Base-by-base conservation (phyloP, 1,140 invertebrate genomes). In the Subanguina moxae region DNA sequence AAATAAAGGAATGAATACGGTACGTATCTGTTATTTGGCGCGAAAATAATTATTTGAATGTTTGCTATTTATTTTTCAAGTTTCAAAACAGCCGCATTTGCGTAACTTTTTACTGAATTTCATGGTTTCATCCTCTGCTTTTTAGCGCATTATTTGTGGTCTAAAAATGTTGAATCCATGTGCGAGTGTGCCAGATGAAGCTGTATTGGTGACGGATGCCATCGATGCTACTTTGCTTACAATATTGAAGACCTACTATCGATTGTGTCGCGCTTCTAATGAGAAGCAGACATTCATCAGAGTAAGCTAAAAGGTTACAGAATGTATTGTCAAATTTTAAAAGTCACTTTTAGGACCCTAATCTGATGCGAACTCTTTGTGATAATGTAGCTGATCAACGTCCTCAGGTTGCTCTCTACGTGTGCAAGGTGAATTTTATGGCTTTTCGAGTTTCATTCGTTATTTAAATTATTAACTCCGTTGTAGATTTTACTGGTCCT, bases 401-500 rank as follows among this genome's bases (percentile, higher is more conserved):
- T 61, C 58, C 58, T 8, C n/a, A 61, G 28, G 38, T 61, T 61
- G n/a, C 58, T 8, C n/a, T 61, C 3, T 61, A 61, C 28, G 58
- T 61, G 28, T 61, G 58, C 58, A 61, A 61, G 28, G 58, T 61
- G 19, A 3, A 15, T 46, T 46, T 46, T 15, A 46, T 46, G 15
- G 15, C 15, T 46, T n/a, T n/a, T n/a, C n/a, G n/a, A 25, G 11
- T 58, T 58, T 30, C 21, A 58, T 11, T 58, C 11, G 30, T 58
- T 58, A 13, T 13, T 13, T 25, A 30, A 58, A 58, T 58, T 25
- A 23, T 58, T 23, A 58, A 13, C 23, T 58, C 57, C 23, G 23
- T 58, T 58, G 11, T 8, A 61, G 58, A 61, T 61, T 25, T 43
- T 61, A 19, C 38, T 61, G 58, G 58, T 8, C 8, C 28, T 61